phyloP scores from a whole-genome alignment of 2,888 invertebrate species.

The Helicoverpa assulta region DNA sequence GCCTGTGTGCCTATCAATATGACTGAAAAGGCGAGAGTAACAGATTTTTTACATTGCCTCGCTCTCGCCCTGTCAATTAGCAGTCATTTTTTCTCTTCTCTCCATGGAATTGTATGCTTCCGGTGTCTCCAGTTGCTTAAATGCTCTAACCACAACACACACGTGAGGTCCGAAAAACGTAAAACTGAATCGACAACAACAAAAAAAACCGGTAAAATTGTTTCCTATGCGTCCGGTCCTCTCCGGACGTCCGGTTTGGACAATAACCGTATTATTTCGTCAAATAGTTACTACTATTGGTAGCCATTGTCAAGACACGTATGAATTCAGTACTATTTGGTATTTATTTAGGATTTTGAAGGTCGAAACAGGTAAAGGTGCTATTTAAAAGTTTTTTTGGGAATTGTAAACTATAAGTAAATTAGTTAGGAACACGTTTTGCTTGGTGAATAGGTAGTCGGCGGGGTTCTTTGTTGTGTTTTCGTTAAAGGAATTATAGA shows the following conservation, averaged over 20 bases:
- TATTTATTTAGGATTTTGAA: constrained; percentile 40
- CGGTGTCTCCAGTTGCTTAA: too few relatives aligned
- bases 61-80: too few relatives aligned
- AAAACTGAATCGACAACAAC: constrained; percentile 20
- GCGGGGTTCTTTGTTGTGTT: neutral
- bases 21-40: too few relatives aligned
- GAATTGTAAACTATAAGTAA: neutral
- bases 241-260: constrained; percentile 56
- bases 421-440: constrained; percentile 26
- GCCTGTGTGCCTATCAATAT: too few relatives aligned
- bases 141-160: neutral
- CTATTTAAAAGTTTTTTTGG: neutral
- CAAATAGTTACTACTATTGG: constrained; percentile 48
- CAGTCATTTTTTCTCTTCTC: too few relatives aligned
- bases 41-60: too few relatives aligned
- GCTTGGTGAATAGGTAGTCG: neutral
- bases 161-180: constrained; percentile 56
- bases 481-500: too few relatives aligned
- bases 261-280: constrained; percentile 53
- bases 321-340: constrained; percentile 6
- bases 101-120: too few relatives aligned
- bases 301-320: constrained; percentile 58
- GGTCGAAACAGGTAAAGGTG: neutral
- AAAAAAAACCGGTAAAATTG: constrained; percentile 51
- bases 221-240: constrained; percentile 61